Conservation (phyloP, 1,140 invertebrate genomes). For the Drosophila neocordata region DNA sequence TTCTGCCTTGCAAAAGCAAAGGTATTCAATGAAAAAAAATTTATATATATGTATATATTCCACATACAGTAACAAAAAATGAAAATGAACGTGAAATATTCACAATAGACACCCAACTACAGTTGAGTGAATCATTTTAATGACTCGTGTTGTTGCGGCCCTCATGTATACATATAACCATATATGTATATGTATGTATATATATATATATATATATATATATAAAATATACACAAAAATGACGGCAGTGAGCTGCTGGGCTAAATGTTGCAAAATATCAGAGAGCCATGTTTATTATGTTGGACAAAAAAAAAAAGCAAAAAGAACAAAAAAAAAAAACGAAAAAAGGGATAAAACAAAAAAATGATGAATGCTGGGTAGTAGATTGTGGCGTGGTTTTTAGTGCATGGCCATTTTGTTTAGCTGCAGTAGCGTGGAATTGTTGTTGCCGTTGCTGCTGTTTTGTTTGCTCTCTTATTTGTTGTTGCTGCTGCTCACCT, state of each 20-base stretch:
- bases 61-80: not conserved
- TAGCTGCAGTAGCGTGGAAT: constrained; percentile 12
- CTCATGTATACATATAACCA: constrained; percentile 1
- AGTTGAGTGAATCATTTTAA: constrained; percentile 71
- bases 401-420: constrained; percentile 50
- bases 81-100: constrained; percentile 28
- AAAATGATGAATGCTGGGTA: constrained; percentile 68
- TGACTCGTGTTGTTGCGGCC: constrained; percentile 47
- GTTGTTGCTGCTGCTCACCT: constrained; percentile 54
- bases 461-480: constrained; percentile 19
- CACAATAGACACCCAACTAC: constrained; percentile 48
- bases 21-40: not conserved
- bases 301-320: constrained; percentile 2
- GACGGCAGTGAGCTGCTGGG: constrained; percentile 22
- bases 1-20: not conserved
- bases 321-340: constrained; percentile 29
- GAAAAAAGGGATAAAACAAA: constrained; percentile 28
- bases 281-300: constrained; percentile 34
- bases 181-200: not conserved
- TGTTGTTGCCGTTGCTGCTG: constrained; percentile 18
- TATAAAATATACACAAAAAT: constrained; percentile 5
- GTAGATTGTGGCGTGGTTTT: constrained; percentile 65
- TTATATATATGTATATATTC: no score
- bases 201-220: not conserved
- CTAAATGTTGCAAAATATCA: constrained; percentile 59